Percentiles rank a stretch among this genome's conserved stretches.
Conservation (phyloP, 2,113 vertebrate species). For the Tauraco erythrolophus region DNA sequence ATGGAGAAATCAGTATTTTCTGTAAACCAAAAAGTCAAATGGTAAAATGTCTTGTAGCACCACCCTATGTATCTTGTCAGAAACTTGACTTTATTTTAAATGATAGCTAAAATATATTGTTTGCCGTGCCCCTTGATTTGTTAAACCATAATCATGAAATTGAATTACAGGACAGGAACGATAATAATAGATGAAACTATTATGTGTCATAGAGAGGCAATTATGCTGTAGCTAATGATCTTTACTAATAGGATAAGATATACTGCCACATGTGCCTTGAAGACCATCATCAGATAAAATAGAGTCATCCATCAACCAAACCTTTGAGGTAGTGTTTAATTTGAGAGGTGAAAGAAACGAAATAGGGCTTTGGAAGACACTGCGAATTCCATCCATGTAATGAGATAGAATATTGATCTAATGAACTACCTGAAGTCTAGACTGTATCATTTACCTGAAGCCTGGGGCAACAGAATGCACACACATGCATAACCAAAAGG, state of each 20-base stretch:
- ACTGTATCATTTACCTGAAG: conserved; percentile 24
- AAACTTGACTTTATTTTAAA: conserved; percentile 29
- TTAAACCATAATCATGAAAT: conserved; percentile 62
- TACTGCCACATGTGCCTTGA: conserved; percentile 44
- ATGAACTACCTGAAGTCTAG: conserved; percentile 48
- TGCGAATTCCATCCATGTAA: conserved; percentile 25
- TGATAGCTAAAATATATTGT: conserved; percentile 50
- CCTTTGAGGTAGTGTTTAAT: conserved; percentile 72
- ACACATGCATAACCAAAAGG: conserved; percentile 3
- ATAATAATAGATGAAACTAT: conserved; percentile 48
- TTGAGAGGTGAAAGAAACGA: conserved; percentile 69
- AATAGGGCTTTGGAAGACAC: conserved; percentile 66
- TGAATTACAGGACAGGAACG: conserved; percentile 34
- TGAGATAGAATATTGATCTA: conserved; percentile 67
- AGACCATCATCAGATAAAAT: conserved; percentile 50
- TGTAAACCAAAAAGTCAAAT: background rate
- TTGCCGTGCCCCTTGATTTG: conserved; percentile 21
- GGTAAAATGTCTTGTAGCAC: background rate
- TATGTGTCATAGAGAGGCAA: conserved; percentile 53
- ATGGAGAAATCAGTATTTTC: background rate
- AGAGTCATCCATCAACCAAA: conserved; percentile 56
- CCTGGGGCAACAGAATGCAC: conserved; percentile 1
- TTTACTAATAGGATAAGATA: conserved; percentile 69
- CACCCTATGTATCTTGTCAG: conserved; percentile 14
- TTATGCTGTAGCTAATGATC: conserved; percentile 63